Base-by-base conservation (phyloP, 2,888 invertebrate species). In the Drosophila mulleri region DNA sequence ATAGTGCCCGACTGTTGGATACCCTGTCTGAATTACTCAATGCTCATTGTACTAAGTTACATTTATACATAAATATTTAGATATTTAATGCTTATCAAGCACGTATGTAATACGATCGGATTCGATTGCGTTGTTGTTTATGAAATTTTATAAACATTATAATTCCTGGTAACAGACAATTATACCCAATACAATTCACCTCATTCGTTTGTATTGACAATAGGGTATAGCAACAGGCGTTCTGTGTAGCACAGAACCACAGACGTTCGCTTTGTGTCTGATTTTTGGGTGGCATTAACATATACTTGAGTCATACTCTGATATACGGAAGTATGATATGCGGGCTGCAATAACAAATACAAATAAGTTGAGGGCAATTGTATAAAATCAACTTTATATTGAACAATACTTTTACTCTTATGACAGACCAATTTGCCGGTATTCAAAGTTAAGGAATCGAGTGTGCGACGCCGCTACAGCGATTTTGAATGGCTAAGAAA, bases 401-500 rank as follows among this genome's bases (percentile, higher is more conserved):
- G 2, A 35, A 20, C 0, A 32, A 41, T 84, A 80, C 57, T 91
- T 87, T 92, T 11, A 18, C 16, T 45, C 9, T 59, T 18, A 35
- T 29, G 2, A 73, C 94, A 99, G 99, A 99, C 99, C 88, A 99
- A 99, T 94, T 95, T 99, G 92, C 99, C 99, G 67, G 99, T 99
- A 82, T 99, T 99, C 94, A 99, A 99, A 95, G 97, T 99, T 69
- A 99, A 99, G 94, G 99, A 99, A 93, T 99, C 99, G 37, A 98
- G 96, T 93, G 99, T 99, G 6, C 95, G 99, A 90, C 95, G 98
- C 91, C 95, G 99, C 92, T 99, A 99, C 94, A 99, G 99, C 94
- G 99, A 99, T 94, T 99, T 99, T 94, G 99, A 99, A 94, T 99
- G 99, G 99, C 94, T 99, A 78, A 96, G 99, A 94, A 98, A 97